Evolutionary conservation across 2,113 vertebrate genomes (phyloP).

Genomic region (Cepphus grylle): DNA sequence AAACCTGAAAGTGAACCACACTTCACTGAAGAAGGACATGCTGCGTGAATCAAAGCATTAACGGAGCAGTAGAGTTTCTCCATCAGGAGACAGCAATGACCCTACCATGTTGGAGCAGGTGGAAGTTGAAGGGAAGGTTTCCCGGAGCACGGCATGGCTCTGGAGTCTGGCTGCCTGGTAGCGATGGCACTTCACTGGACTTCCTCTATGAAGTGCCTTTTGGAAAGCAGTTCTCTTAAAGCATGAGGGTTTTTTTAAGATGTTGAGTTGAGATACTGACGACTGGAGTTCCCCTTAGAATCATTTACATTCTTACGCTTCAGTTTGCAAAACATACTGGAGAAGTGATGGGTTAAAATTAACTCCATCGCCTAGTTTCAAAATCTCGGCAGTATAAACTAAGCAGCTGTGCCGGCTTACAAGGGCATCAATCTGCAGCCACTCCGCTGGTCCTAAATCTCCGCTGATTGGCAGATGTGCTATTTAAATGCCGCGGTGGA

Average conservation of each 20-base stretch:
- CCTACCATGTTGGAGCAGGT: neutral
- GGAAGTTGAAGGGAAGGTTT: neutral
- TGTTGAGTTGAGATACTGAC: neutral
- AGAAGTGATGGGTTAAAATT: neutral
- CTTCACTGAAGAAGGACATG: neutral
- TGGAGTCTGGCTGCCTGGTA: neutral
- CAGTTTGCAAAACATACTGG: neutral
- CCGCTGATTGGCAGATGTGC: neutral
- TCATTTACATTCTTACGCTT: neutral
- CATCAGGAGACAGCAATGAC: neutral
- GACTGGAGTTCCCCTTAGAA: neutral
- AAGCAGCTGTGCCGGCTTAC: neutral
- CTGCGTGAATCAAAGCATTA: neutral
- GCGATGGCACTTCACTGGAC: neutral
- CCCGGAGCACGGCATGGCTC: neutral
- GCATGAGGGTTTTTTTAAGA: neutral
- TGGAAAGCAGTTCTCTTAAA: neutral
- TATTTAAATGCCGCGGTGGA: fast-evolving
- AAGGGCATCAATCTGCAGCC: neutral
- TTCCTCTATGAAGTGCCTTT: neutral
- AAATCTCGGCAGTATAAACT: neutral
- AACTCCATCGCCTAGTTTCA: neutral
- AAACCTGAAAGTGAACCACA: neutral
- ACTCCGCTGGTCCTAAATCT: neutral
- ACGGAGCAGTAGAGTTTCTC: neutral